phyloP scores from a whole-genome alignment of 2,888 invertebrate genomes.

The Gari tellinella region DNA sequence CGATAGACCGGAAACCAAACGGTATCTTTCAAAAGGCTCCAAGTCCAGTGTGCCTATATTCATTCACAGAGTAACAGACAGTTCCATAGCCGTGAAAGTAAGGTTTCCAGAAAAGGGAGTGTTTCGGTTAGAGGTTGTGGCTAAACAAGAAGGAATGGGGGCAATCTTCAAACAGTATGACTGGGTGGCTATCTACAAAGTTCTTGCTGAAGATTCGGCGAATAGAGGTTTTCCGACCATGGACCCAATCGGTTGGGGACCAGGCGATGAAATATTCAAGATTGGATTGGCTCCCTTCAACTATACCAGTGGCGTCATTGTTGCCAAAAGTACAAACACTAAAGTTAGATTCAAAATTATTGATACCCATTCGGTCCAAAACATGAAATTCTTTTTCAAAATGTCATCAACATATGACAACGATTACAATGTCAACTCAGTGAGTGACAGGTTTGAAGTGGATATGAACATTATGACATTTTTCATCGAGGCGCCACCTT shows the following conservation, averaged over 20 bases:
- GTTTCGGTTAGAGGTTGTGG: conserved; percentile 79
- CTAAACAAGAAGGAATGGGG: conserved; percentile 64
- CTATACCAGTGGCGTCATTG: conserved; percentile 56
- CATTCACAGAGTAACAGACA: conserved; percentile 66
- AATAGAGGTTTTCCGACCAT: conserved; percentile 73
- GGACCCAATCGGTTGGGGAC: conserved; percentile 80
- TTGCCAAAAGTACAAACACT: conserved; percentile 55
- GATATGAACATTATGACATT: conserved; percentile 60
- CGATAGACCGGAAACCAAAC: conserved; percentile 61
- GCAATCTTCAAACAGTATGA: conserved; percentile 69
- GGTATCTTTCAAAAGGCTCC: conserved; percentile 56
- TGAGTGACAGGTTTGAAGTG: conserved; percentile 57
- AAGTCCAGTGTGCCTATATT: conserved; percentile 64
- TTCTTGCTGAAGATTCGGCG: conserved; percentile 62
- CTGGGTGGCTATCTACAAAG: conserved; percentile 73
- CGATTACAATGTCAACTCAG: conserved; percentile 54
- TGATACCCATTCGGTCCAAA: conserved; percentile 49
- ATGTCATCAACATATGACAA: conserved; percentile 59
- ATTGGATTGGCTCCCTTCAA: conserved; percentile 62
- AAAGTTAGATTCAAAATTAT: conserved; percentile 59
- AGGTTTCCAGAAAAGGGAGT: conserved; percentile 73
- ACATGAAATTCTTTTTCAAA: conserved; percentile 60
- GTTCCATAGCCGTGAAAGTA: conserved; percentile 64
- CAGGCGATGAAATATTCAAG: conserved; percentile 60
- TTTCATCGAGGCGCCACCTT: conserved; percentile 54